These are phyloP conservation scores for Bradynema listronoti DNA, from an alignment of 1,140 invertebrate species.

Conservation along the genomic window DNA sequence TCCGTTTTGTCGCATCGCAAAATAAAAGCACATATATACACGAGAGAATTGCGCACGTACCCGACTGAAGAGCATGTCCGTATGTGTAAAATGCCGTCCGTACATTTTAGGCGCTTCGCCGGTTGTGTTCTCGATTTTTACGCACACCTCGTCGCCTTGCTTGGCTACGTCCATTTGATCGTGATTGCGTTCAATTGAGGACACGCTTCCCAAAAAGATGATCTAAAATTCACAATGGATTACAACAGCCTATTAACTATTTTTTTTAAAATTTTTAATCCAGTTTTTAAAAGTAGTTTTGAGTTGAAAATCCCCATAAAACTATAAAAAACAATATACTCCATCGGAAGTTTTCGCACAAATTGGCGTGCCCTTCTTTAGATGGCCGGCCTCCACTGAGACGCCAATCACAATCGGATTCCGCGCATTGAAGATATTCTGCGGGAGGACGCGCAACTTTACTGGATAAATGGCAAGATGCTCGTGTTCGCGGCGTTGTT, in stretches of 20 bases:
- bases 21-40: no score
- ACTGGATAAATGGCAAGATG: conserved; percentile 95
- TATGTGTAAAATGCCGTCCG: conserved; percentile 93
- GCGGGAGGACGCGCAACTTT: conserved; percentile 76
- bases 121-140: conserved; percentile 91
- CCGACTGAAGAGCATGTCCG: conserved; percentile 88
- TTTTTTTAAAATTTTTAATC: conserved; percentile 1
- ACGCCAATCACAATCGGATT: conserved; percentile 97
- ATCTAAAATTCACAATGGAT: conserved; percentile 66
- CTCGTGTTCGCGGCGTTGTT: conserved; percentile 87
- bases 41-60: no score
- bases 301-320: conserved; percentile 3
- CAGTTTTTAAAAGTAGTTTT: not conserved
- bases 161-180: conserved; percentile 76
- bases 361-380: conserved; percentile 90
- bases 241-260: conserved; percentile 2
- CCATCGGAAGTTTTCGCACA: conserved; percentile 91
- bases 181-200: conserved; percentile 81
- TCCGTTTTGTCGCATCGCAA: no score
- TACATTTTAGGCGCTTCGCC: conserved; percentile 96
- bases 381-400: conserved; percentile 84
- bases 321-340: conserved; percentile 41
- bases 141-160: conserved; percentile 93
- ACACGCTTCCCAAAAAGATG: conserved; percentile 84
- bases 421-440: conserved; percentile 92